Conservation (phyloP, 2,113 vertebrate genomes). For the Dolichallabes microphthalmus region DNA sequence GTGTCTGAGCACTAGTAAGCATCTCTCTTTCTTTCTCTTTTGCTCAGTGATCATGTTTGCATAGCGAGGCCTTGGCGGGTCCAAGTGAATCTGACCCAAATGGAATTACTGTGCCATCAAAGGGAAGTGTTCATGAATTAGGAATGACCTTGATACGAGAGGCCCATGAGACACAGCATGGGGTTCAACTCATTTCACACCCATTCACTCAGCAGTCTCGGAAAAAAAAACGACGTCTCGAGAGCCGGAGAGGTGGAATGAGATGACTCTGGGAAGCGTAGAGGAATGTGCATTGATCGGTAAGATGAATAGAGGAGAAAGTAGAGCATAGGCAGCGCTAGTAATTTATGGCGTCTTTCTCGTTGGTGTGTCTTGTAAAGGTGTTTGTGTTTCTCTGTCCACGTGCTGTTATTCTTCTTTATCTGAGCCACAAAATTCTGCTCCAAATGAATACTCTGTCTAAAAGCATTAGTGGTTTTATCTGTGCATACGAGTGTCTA, state of each 20-base stretch:
- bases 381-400: conserved; percentile 28
- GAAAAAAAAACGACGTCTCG: neutral
- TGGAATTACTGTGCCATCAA: conserved; percentile 59
- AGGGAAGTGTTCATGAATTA: conserved; percentile 58
- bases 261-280: neutral
- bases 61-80: conserved; percentile 47
- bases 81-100: conserved; percentile 61
- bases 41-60: conserved; percentile 42
- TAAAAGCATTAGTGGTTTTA: conserved; percentile 27
- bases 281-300: neutral
- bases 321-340: neutral
- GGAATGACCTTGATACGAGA: conserved; percentile 53
- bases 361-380: conserved; percentile 8
- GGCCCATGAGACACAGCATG: conserved; percentile 40
- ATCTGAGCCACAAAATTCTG: conserved; percentile 24
- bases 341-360: conserved; percentile 17
- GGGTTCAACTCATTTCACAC: conserved; percentile 56
- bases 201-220: conserved; percentile 33
- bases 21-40: conserved; percentile 14
- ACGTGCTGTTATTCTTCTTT: conserved; percentile 30
- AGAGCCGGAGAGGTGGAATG: neutral
- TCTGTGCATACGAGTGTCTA: conserved; percentile 15
- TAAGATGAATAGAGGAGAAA: conserved; percentile 33
- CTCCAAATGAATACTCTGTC: conserved; percentile 34
- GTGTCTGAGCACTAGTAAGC: neutral